Evolutionary conservation across 2,797 vertebrate genomes (phyloP).

Genomic region (Champsocephalus esox): DNA sequence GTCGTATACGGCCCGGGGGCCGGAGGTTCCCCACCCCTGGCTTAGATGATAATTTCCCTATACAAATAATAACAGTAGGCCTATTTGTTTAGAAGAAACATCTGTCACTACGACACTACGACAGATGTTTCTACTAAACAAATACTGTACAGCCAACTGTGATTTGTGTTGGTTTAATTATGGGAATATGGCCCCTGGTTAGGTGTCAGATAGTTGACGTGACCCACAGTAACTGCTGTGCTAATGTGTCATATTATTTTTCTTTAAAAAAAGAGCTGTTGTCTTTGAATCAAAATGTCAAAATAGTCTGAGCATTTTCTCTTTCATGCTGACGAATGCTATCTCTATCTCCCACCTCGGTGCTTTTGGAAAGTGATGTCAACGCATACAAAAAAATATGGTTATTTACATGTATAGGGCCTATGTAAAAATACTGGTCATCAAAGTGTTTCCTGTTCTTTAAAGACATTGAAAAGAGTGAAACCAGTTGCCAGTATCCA

Average conservation of each 20-base stretch:
- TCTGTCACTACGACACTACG: background rate
- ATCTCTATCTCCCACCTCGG: background rate
- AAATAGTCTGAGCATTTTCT: background rate
- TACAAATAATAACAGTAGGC: background rate
- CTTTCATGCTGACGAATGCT: background rate
- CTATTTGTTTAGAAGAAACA: background rate
- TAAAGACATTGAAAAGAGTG: background rate
- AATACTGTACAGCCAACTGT: background rate
- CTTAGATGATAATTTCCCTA: background rate
- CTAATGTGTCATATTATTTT: background rate
- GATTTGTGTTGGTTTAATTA: slow-evolving; percentile 27
- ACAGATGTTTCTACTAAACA: too few relatives aligned
- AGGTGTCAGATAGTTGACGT: slow-evolving; percentile 21
- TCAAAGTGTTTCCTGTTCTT: background rate
- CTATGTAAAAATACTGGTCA: background rate
- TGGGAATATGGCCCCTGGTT: slow-evolving; percentile 2
- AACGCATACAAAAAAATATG: background rate
- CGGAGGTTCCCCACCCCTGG: too few relatives aligned
- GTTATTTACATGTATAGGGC: too few relatives aligned
- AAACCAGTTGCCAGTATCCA: background rate
- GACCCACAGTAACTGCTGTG: background rate
- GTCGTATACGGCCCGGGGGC: too few relatives aligned
- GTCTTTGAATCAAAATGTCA: slow-evolving; percentile 3
- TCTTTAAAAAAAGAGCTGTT: background rate
- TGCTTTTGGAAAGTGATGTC: background rate